phyloP scores from a whole-genome alignment of 2,113 vertebrate genomes.

The Anas platyrhynchos region DNA sequence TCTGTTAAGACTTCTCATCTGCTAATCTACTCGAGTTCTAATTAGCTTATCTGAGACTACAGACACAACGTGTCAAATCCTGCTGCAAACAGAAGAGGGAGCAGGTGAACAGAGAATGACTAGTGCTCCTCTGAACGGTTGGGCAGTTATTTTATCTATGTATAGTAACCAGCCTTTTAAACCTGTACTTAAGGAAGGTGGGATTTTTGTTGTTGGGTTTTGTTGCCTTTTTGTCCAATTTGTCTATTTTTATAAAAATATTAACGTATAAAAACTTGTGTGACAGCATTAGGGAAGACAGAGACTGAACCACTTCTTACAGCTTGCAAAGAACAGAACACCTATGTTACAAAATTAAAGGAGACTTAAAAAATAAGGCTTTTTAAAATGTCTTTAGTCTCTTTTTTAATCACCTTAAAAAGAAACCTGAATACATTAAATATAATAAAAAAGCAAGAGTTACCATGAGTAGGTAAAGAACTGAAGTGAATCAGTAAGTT shows the following conservation, averaged over 20 bases:
- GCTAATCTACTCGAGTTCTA: background rate
- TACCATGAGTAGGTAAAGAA: background rate
- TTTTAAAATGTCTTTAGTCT: background rate
- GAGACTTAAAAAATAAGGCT: background rate
- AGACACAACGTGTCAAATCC: background rate
- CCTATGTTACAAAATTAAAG: background rate
- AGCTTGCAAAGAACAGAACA: background rate
- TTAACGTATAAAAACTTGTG: background rate
- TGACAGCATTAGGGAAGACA: background rate
- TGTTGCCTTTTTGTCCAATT: background rate
- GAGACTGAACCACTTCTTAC: background rate
- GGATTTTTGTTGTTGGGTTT: background rate
- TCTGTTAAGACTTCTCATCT: background rate
- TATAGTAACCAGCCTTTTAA: background rate
- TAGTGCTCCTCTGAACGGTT: background rate
- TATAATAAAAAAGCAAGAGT: background rate
- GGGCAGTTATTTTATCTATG: background rate
- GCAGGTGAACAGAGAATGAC: conserved; percentile 19
- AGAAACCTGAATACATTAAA: background rate
- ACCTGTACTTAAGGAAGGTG: background rate
- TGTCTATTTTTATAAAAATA: background rate
- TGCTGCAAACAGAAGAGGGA: conserved; percentile 49
- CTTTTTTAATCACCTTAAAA: background rate
- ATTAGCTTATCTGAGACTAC: background rate
- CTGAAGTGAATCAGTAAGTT: background rate